A percentile compares a stretch with the other conserved stretches of the same genome.
Conservation (phyloP, 2,888 invertebrate species). For the Dynastes tityus region DNA sequence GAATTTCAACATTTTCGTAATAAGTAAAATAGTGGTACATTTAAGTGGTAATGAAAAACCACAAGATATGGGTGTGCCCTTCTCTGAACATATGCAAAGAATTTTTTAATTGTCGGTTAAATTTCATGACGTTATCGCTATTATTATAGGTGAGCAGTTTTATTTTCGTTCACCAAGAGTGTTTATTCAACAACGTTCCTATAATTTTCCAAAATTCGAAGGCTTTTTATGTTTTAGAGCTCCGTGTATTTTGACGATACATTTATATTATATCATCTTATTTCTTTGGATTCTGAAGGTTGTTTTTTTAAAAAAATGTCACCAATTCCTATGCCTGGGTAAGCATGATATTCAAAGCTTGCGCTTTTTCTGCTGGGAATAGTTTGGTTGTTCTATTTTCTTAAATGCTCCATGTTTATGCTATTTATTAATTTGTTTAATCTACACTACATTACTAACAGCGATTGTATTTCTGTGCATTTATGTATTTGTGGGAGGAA, state of each 20-base stretch:
- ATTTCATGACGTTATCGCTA: neutral
- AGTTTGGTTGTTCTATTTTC: slow-evolving; percentile 8
- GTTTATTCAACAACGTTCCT: neutral
- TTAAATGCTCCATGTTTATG: neutral
- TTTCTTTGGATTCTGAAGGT: slow-evolving; percentile 57
- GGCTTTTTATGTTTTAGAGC: slow-evolving; percentile 16
- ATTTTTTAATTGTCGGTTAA: neutral
- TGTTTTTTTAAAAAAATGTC: slow-evolving; percentile 64
- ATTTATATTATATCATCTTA: neutral
- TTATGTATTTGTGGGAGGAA: no score
- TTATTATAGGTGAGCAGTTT: slow-evolving; percentile 14
- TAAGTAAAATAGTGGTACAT: slow-evolving; percentile 17
- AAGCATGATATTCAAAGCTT: slow-evolving; percentile 60
- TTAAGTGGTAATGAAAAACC: slow-evolving; percentile 23
- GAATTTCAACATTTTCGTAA: slow-evolving; percentile 25
- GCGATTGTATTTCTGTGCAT: neutral
- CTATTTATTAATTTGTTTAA: no score
- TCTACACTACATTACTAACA: neutral
- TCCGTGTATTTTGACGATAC: slow-evolving; percentile 5
- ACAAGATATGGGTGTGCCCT: slow-evolving; percentile 43
- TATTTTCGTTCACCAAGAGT: neutral
- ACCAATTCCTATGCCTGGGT: slow-evolving; percentile 71
- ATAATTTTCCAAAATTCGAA: slow-evolving; percentile 6
- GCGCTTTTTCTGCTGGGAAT: slow-evolving; percentile 21
- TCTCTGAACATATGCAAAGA: neutral